Conservation (phyloP, 92 coral and sea anemone species). For the Plumapathes pennacea region DNA sequence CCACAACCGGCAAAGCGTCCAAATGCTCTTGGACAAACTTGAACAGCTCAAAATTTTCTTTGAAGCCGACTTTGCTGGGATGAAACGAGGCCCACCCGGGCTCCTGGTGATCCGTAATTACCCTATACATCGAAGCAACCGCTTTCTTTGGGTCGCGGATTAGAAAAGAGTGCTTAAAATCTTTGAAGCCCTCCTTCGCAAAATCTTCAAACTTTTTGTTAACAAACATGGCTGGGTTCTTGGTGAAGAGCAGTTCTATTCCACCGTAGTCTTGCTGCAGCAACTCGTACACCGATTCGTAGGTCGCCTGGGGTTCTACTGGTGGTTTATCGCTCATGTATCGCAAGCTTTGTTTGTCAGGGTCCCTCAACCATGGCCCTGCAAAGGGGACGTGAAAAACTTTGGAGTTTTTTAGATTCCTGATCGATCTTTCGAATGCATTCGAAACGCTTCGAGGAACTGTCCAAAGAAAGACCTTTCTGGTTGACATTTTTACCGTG, state of each 20-base stretch:
- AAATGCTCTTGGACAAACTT: slow-evolving; percentile 67
- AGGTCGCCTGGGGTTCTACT: slow-evolving; percentile 62
- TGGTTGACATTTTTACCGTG: slow-evolving; percentile 64
- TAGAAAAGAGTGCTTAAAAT: slow-evolving; percentile 77
- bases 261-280: slow-evolving; percentile 84
- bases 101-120: slow-evolving; percentile 75
- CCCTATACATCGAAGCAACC: slow-evolving; percentile 72
- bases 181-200: slow-evolving; percentile 72
- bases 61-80: slow-evolving; percentile 83
- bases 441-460: slow-evolving; percentile 97
- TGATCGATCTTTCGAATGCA: slow-evolving; percentile 93
- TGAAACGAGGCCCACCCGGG: slow-evolving; percentile 94
- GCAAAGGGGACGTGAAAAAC: slow-evolving; percentile 92
- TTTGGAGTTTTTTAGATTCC: slow-evolving; percentile 77
- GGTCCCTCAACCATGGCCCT: slow-evolving; percentile 77
- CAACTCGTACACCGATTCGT: slow-evolving; percentile 51
- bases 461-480: slow-evolving; percentile 84
- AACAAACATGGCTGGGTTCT: slow-evolving; percentile 87
- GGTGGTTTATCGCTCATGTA: slow-evolving; percentile 68
- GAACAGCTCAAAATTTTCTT: slow-evolving; percentile 78
- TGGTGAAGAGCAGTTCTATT: slow-evolving; percentile 76
- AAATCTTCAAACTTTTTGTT: slow-evolving; percentile 72
- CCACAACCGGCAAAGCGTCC: slow-evolving; percentile 65
- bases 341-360: slow-evolving; percentile 76
- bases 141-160: slow-evolving; percentile 87